Evolutionary conservation across 1,140 invertebrate genomes (phyloP).

Genomic region (Drosophila virilis): DNA sequence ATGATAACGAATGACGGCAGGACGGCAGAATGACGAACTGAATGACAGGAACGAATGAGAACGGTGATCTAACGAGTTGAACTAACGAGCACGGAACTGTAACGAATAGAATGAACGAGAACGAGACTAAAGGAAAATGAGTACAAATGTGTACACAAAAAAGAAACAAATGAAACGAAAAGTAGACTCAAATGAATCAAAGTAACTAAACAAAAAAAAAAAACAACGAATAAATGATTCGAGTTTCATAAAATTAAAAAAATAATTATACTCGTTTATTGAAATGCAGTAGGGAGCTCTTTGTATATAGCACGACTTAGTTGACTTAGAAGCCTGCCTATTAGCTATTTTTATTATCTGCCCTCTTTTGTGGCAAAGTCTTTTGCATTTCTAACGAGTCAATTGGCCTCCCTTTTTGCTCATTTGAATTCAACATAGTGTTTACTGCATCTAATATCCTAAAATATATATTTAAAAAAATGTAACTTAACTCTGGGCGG

Average conservation of each 20-base stretch:
- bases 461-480: background rate
- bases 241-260: background rate
- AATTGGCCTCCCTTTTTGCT: constrained; percentile 14
- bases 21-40: too few species aligned
- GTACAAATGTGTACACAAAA: too few species aligned
- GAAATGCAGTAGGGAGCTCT: background rate
- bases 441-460: background rate
- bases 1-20: background rate
- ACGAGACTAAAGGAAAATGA: background rate
- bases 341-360: background rate
- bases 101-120: background rate
- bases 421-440: constrained; percentile 9
- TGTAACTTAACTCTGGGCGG: constrained; percentile 2
- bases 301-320: background rate
- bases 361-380: background rate
- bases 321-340: background rate
- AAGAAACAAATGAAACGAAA: background rate
- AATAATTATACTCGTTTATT: background rate
- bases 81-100: background rate
- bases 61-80: background rate
- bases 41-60: background rate
- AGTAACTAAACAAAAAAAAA: background rate
- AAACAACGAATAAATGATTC: background rate
- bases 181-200: background rate
- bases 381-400: constrained; percentile 18